Conservation (phyloP, 1,140 invertebrate species). For the Chionoecetes opilio region DNA sequence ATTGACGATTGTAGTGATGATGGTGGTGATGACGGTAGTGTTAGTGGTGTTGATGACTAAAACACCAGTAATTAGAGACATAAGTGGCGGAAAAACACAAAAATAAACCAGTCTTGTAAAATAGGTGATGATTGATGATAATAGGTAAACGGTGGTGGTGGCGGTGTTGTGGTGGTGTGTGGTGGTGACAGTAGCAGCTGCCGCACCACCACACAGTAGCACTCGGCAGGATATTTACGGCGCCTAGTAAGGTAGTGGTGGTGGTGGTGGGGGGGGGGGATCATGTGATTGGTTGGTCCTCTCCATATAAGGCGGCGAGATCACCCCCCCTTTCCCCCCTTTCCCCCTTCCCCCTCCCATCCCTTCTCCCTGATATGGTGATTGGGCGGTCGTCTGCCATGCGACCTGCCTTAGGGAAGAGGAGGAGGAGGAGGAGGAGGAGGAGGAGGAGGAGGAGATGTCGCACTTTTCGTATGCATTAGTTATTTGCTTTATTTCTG, state of each 20-base stretch:
- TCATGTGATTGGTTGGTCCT: not conserved
- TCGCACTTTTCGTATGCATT: not conserved
- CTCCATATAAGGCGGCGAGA: not conserved
- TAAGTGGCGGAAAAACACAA: too few species aligned
- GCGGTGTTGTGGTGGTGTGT: not conserved
- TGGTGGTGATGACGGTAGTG: too few species aligned
- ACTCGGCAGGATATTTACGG: not conserved
- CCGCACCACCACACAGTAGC: not conserved
- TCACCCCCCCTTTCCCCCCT: not conserved
- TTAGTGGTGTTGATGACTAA: too few species aligned
- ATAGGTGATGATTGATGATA: too few species aligned
- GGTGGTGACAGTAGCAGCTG: not conserved
- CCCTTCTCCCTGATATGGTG: not conserved
- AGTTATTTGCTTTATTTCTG: not conserved
- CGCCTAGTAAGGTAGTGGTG: not conserved
- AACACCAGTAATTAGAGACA: too few species aligned
- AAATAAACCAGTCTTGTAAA: too few species aligned
- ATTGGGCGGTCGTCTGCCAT: slow-evolving; percentile 23
- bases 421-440: slow-evolving; percentile 37
- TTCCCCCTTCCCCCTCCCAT: not conserved
- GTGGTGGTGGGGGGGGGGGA: not conserved
- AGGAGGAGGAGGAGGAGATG: not conserved
- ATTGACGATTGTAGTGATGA: too few species aligned
- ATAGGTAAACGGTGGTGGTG: slow-evolving; percentile 11
- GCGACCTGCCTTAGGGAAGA: not conserved